These are phyloP conservation scores for Pogonognathellus flavescens DNA, from an alignment of 1,140 invertebrate species.

Conservation along the genomic window DNA sequence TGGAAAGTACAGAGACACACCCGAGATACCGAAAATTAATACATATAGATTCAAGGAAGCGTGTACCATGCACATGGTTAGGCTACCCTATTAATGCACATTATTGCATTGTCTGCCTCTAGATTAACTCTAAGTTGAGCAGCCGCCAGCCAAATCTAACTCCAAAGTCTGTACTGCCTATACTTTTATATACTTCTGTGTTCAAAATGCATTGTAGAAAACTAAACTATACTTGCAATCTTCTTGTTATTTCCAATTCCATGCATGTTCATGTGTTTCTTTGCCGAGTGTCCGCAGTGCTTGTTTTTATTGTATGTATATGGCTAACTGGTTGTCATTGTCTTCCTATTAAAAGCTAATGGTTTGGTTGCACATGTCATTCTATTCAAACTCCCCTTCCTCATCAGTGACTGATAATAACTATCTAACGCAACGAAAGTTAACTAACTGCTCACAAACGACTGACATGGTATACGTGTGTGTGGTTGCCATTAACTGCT, in stretches of 20 bases:
- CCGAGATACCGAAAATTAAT: conserved; percentile 60
- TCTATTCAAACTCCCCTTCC: conserved; percentile 30
- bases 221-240: background rate
- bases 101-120: conserved; percentile 4
- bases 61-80: conserved; percentile 22
- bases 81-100: background rate
- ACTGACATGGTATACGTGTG: background rate
- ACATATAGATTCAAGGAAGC: conserved; percentile 42
- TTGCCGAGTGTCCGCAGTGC: background rate
- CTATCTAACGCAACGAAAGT: conserved; percentile 10
- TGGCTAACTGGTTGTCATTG: conserved; percentile 23
- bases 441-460: background rate
- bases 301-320: background rate
- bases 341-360: conserved; percentile 16
- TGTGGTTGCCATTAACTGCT: background rate
- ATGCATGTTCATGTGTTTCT: background rate
- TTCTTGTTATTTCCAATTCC: background rate
- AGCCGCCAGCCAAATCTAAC: background rate
- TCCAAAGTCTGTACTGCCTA: background rate
- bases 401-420: conserved; percentile 28
- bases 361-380: conserved; percentile 32
- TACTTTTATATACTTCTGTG: no score
- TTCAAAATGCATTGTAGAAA: background rate
- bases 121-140: background rate
- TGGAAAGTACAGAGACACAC: conserved; percentile 55